These are phyloP conservation scores for Pomatorhinus ruficollis DNA, from an alignment of 2,113 vertebrate species.

Conservation along the genomic window DNA sequence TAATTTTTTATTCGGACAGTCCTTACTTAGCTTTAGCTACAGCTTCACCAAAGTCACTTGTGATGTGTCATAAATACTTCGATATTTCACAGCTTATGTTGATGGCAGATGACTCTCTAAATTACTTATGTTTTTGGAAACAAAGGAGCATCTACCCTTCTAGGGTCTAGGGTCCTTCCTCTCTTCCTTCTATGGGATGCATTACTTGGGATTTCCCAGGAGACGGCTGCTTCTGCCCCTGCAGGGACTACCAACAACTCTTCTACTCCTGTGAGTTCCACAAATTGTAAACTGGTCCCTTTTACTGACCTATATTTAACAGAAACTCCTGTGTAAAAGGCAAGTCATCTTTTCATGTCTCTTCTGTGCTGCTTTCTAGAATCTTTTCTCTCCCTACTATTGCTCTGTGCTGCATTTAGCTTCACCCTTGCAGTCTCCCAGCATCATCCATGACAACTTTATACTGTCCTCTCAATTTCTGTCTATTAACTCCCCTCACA, in stretches of 20 bases:
- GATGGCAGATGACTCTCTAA: background rate
- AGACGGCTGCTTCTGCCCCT: background rate
- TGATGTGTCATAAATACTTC: background rate
- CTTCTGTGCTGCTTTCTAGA: background rate
- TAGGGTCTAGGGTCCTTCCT: background rate
- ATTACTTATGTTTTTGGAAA: background rate
- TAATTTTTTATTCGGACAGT: background rate
- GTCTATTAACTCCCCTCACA: background rate
- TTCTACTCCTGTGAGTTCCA: background rate
- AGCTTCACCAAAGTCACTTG: background rate
- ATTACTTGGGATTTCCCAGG: background rate
- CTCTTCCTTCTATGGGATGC: background rate
- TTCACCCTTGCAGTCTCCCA: background rate
- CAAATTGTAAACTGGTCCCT: background rate
- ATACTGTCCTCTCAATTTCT: background rate
- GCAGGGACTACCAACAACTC: background rate
- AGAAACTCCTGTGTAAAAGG: background rate
- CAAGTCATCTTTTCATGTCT: rapidly evolving
- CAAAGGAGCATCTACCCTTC: background rate
- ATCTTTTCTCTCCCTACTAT: background rate
- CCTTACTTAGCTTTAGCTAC: background rate
- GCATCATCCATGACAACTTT: background rate
- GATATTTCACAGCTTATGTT: background rate
- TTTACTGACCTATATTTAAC: background rate
- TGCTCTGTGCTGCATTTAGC: background rate